Conservation (phyloP, 2,797 vertebrate genomes). For the Anguilla marmorata region DNA sequence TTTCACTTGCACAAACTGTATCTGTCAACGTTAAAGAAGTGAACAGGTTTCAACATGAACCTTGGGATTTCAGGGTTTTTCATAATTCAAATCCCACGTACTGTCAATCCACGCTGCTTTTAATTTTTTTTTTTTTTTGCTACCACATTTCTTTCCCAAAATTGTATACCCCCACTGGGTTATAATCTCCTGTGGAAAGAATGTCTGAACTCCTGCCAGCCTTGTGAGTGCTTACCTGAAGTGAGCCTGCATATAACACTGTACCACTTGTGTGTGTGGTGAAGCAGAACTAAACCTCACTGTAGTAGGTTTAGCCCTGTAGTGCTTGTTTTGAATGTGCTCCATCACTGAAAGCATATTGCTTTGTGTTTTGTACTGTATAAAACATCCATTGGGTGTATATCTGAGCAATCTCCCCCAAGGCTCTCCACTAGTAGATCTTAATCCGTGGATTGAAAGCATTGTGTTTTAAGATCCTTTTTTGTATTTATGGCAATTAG, state of each 20-base stretch:
- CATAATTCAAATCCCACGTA: neutral
- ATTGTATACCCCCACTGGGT: neutral
- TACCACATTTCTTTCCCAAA: neutral
- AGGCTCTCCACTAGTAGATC: too few species aligned
- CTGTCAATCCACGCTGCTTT: neutral
- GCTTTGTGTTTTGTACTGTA: neutral
- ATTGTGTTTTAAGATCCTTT: too few species aligned
- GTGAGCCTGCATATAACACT: neutral
- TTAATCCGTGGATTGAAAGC: too few species aligned
- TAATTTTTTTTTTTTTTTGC: too few species aligned
- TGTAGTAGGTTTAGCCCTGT: neutral
- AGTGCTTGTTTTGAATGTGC: neutral
- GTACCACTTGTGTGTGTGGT: neutral
- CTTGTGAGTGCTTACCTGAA: neutral
- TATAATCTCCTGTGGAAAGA: neutral
- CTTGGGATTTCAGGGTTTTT: neutral
- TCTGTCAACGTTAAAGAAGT: neutral
- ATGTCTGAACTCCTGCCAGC: neutral
- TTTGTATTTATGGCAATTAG: too few species aligned
- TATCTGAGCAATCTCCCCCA: neutral
- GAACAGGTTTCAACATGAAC: neutral
- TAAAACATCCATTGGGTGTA: neutral
- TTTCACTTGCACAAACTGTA: neutral
- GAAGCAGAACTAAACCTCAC: neutral
- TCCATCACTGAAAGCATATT: constrained; percentile 1